phyloP scores from a whole-genome alignment of 1,140 invertebrate genomes.

The Eufriesea mexicana region DNA sequence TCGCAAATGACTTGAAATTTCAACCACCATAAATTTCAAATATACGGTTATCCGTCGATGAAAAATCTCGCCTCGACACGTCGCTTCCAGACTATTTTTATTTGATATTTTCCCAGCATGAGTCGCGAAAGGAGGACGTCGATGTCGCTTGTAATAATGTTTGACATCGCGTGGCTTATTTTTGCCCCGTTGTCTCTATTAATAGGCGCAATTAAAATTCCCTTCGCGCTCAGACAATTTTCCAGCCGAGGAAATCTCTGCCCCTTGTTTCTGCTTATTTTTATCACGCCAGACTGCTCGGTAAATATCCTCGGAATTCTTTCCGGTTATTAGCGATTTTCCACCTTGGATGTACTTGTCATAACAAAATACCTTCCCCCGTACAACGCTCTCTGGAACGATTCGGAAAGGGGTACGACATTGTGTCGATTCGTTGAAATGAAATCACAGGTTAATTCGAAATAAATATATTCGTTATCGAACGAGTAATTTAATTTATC shows the following conservation, averaged over 20 bases:
- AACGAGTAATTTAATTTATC: no score
- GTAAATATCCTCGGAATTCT: constrained; percentile 22
- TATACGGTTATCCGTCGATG: background rate
- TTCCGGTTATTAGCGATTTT: constrained; percentile 1
- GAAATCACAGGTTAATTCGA: no score
- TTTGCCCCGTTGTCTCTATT: background rate
- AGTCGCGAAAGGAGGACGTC: background rate
- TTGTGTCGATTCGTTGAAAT: background rate
- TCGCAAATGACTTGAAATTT: background rate
- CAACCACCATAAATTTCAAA: background rate
- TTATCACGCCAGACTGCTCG: constrained; percentile 3
- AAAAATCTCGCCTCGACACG: background rate
- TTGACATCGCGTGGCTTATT: constrained; percentile 18
- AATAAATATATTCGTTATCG: no score
- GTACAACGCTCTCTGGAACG: background rate
- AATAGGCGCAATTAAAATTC: constrained; percentile 44
- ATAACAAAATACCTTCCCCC: background rate
- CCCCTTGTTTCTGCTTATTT: background rate
- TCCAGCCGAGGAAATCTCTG: constrained; percentile 10
- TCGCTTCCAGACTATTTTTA: background rate
- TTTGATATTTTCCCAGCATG: background rate
- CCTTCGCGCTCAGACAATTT: constrained; percentile 32
- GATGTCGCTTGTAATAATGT: background rate
- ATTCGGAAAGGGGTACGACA: no score
- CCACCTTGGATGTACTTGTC: background rate